Base-by-base conservation (phyloP, 2,113 vertebrate species). In the Melanostigma gelatinosum region DNA sequence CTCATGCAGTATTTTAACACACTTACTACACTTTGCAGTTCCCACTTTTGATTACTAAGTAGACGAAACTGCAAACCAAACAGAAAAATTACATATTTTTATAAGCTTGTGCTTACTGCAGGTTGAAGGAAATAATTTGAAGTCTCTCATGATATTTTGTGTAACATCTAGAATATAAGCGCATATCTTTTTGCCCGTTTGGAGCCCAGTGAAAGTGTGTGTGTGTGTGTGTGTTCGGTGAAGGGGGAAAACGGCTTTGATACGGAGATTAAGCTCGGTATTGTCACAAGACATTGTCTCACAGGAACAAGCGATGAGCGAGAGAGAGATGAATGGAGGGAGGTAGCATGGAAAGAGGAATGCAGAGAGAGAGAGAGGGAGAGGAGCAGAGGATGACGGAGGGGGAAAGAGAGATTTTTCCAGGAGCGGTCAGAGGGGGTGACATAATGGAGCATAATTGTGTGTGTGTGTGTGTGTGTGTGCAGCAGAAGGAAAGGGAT, bases 201-300 rank as follows among this genome's bases (percentile, higher is more conserved):
- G 13, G 50, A 52, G 50, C 72, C 67, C 36, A 84, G 87, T 81
- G 89, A 88, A 89, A 86, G 88, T 87, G 69, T 68, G 69, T 84
- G 54, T 86, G 18, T 90, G 87, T 91, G 83, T 87, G 80, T 79
- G 80, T 97, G 96, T 95, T 96, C 95, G 93, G 95, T 95, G 96
- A 95, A 96, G 97, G 95, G 96, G 97, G 96, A 97, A 98, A 98
- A 97, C 96, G 94, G 97, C 97, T 98, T 98, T 98, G 97, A 98
- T 97, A 97, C 96, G 95, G 97, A 98, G 97, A 99, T 99, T 98
- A 98, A 96, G 94, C 96, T 94, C 91, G 91, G 96, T 94, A 97
- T 97, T 98, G 97, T 98, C 97, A 96, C 96, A 97, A 97, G 96
- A 98, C 96, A 97, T 97, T 97, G 97, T 99, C 97, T 97, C 96